These are phyloP conservation scores for Trichoplusia ni DNA, from an alignment of 1,140 invertebrate genomes.

Conservation along the genomic window DNA sequence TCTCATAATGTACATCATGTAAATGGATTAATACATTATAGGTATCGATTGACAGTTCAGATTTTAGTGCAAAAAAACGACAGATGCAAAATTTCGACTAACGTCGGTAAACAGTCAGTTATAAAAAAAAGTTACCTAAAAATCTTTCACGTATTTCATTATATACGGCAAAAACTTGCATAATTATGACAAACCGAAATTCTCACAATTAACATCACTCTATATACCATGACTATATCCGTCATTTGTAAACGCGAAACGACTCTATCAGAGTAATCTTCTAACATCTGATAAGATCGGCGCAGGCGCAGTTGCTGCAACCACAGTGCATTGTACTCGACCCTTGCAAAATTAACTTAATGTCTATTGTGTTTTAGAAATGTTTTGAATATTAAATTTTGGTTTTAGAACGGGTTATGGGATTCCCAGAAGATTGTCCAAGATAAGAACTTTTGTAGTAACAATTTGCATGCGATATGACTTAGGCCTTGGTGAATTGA, in stretches of 20 bases:
- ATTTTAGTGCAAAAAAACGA: no score
- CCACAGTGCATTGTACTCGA: conserved; percentile 3
- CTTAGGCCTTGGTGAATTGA: no score
- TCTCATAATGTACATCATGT: no score
- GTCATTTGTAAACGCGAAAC: conserved; percentile 7
- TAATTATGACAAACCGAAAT: background rate
- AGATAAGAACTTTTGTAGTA: background rate
- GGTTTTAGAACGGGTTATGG: background rate
- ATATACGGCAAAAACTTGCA: background rate
- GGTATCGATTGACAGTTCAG: no score
- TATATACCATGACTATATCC: background rate
- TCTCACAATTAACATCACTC: background rate
- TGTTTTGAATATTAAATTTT: conserved; percentile 15
- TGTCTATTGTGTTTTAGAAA: background rate
- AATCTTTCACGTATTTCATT: no score
- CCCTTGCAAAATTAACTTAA: conserved; percentile 1
- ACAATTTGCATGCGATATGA: background rate
- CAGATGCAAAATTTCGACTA: no score
- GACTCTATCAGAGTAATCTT: conserved; percentile 5
- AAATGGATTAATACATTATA: no score
- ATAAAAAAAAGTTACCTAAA: no score
- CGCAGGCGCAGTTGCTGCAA: conserved; percentile 10
- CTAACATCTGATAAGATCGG: conserved; percentile 8
- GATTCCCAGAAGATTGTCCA: background rate
- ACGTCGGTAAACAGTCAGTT: no score